Base-by-base conservation (phyloP, 2,797 vertebrate species). In the Ctenopoma multispine region DNA sequence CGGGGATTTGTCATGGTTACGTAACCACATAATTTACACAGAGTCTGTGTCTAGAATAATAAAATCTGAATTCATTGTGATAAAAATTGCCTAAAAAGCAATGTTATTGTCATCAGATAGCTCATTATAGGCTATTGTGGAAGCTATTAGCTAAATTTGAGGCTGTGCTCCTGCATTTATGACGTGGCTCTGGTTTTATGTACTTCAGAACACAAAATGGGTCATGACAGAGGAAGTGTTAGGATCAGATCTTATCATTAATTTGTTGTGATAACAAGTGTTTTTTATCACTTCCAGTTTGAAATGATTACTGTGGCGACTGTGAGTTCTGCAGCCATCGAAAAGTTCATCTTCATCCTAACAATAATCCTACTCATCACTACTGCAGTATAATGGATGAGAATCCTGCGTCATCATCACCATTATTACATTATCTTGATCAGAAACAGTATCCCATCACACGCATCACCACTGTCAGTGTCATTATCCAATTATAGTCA, bases 401-500 rank as follows among this genome's bases (percentile, higher is more conserved):
- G 27, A 29, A 38, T 36, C 64, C 20, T 13, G 7, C 14, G 18
- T 2, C 41, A 56, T 3, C 7, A 17, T 36, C 36, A 43, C 27
- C 13, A 53, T 23, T 29, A 43, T 31, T 40, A 14, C 20, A 48
- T 60, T 21, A 38, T 59, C 10, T 50, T 38, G 41, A n/a, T 61
- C 50, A 59, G 31, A 29, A 18, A 38, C 24, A 63, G 46, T 47
- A 47, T 57, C 31, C 23, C 24, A 44, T 41, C 21, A 38, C 4
- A n/a, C 23, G 14, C n/a, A 63, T 27, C 53, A 70, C 34, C 51
- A 34, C 17, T 20, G 17, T 34, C 24, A 13, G 9, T n/a, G 10
- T 47, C 11, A 51, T 53, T 54, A 56, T 57, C 60, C 60, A 43
- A 47, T 75, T 56, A 78, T 13, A 23, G 8, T 44, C 49, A 72